Base-by-base conservation (phyloP, 2,797 vertebrate species). In the Sternarchorhynchus goeldii region DNA sequence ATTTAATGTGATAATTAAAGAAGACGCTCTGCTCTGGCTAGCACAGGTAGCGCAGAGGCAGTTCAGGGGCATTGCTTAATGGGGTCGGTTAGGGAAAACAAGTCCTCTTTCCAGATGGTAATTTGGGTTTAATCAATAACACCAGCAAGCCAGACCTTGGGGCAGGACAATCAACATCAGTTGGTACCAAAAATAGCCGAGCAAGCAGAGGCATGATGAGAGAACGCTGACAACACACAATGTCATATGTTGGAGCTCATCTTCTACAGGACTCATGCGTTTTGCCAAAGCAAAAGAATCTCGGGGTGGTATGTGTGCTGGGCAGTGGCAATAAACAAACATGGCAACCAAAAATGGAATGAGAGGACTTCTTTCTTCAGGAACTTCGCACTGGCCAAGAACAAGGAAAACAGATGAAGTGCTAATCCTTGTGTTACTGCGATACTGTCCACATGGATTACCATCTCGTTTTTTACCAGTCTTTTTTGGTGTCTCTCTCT, bases 121-220 rank as follows among this genome's bases (percentile, higher is more conserved):
- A 76, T 67, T 64, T 65, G 32, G 75, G 71, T 67, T 67, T 75
- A 80, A 83, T 77, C 59, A 65, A 77, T 59, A 75, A 18, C 57
- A 60, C 45, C 65, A 69, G 58, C 75, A 31, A 81, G 25, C 55
- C 72, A 78, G 73, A 78, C 72, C 39, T 66, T 68, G 74, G 77
- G 75, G 66, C 60, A 69, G 76, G 56, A 75, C 63, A 73, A 25
- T 57, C 65, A 65, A 73, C 78, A 81, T 77, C 76, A 70, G 75
- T 53, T 18, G 25, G 59, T 0, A 55, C 29, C 60, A 50, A 62
- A 67, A 62, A 78, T 50, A 78, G 76, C 80, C 3, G 45, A 50
- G 45, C 73, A 75, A 56, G 71, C 32, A 14, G 18, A 32, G 58
- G 59, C 39, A 39, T 56, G 50, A 75, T 45, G 53, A 25, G 60